These are phyloP conservation scores for Pimpla rufipes DNA, from an alignment of 2,888 invertebrate species.

Conservation along the genomic window DNA sequence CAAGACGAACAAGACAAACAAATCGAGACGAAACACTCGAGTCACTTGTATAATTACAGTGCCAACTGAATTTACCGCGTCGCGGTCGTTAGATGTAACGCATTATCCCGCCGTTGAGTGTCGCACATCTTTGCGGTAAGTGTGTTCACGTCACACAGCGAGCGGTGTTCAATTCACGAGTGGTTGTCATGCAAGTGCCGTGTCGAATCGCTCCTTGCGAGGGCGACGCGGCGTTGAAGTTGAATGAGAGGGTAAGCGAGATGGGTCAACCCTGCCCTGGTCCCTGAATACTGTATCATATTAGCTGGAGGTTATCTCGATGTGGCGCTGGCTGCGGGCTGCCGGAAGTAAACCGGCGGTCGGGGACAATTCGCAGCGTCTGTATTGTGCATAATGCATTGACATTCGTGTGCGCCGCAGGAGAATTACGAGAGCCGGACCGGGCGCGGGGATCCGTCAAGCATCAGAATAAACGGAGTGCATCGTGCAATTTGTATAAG, in stretches of 20 bases:
- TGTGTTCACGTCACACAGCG: not conserved
- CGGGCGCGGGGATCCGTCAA: conserved; percentile 4
- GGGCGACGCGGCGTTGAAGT: conserved; percentile 1
- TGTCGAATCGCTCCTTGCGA: not conserved
- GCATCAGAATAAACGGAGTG: conserved; percentile 29
- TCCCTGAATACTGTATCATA: conserved; percentile 29
- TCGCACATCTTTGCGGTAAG: conserved; percentile 4
- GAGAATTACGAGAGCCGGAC: conserved; percentile 18
- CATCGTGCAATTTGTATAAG: conserved; percentile 41
- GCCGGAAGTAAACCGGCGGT: conserved; percentile 13
- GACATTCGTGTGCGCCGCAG: not conserved
- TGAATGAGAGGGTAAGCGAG: not conserved
- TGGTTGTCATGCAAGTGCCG: not conserved
- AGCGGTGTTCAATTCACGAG: not conserved
- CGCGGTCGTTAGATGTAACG: not conserved
- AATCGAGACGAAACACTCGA: not conserved
- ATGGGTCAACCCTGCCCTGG: not conserved
- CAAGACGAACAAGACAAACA: too few relatives aligned
- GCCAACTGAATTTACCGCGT: not conserved
- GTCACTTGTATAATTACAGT: not conserved
- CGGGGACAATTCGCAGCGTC: conserved; percentile 17
- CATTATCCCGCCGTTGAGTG: not conserved
- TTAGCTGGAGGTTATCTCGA: conserved; percentile 5
- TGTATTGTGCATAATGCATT: conserved; percentile 31
- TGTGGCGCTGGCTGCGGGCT: not conserved